Evolutionary conservation across 2,113 vertebrate genomes (phyloP).

Genomic region (Telmatochromis sp.): DNA sequence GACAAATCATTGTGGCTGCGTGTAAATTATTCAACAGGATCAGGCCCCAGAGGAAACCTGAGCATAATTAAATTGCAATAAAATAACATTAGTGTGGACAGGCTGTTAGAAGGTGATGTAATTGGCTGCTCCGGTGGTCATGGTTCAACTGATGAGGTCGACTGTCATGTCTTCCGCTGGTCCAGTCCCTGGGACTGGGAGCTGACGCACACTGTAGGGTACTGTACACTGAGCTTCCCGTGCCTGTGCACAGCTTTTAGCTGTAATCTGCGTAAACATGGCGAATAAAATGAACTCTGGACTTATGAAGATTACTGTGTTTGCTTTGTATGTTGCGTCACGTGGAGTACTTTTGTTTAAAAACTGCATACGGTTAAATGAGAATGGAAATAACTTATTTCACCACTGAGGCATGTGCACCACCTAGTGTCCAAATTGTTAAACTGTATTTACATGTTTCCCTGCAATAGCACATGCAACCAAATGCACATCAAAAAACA

Average conservation of each 20-base stretch:
- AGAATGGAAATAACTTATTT: neutral
- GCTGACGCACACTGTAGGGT: neutral
- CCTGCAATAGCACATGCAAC: neutral
- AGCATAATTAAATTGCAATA: conserved; percentile 81
- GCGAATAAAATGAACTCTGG: neutral
- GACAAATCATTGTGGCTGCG: conserved; percentile 71
- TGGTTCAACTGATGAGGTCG: conserved; percentile 53
- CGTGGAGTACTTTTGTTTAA: neutral
- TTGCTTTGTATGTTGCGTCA: neutral
- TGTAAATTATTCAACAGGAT: conserved; percentile 73
- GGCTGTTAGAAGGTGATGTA: conserved; percentile 70
- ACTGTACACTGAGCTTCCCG: neutral
- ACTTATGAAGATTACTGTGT: neutral
- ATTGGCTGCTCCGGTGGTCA: conserved; percentile 65
- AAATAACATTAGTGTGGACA: conserved; percentile 77
- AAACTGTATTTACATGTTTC: neutral
- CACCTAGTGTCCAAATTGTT: conserved; percentile 49
- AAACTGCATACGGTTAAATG: neutral
- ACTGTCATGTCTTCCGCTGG: conserved; percentile 33
- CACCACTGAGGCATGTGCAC: conserved; percentile 14
- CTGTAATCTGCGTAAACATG: neutral
- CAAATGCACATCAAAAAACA: neutral
- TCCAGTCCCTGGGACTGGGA: neutral
- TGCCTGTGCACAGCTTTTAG: neutral
- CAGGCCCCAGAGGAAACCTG: conserved; percentile 70